phyloP scores from a whole-genome alignment of 2,888 invertebrate species.

The Chrysomela aeneicollis region DNA sequence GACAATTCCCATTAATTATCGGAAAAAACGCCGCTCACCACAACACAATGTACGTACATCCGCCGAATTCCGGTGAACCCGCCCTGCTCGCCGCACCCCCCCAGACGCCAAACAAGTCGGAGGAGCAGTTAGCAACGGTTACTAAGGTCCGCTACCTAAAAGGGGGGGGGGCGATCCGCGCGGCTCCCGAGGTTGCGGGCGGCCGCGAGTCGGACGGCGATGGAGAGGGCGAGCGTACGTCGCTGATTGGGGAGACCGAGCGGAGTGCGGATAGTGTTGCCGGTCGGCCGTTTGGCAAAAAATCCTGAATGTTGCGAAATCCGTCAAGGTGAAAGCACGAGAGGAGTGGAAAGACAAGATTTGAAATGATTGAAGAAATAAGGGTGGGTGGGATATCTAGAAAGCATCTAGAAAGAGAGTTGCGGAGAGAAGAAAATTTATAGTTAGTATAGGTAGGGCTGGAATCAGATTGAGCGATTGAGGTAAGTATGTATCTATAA shows the following conservation, averaged over 20 bases:
- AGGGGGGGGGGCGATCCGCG: conserved; percentile 40
- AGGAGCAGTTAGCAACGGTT: conserved; percentile 51
- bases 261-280: too few species aligned
- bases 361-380: too few species aligned
- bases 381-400: too few species aligned
- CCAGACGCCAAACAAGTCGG: conserved; percentile 5
- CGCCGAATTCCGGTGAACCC: conserved; percentile 28
- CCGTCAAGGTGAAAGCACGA: too few species aligned
- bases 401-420: too few species aligned
- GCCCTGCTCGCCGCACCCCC: conserved; percentile 19
- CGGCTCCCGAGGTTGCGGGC: conserved; percentile 33
- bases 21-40: conserved; percentile 23
- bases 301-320: too few species aligned
- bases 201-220: conserved; percentile 31
- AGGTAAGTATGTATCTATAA: too few species aligned
- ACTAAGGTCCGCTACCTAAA: conserved; percentile 48
- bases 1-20: conserved; percentile 32
- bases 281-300: too few species aligned
- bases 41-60: conserved; percentile 20
- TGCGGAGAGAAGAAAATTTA: too few species aligned
- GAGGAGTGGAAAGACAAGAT: too few species aligned
- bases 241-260: conserved; percentile 23
- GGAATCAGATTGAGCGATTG: too few species aligned
- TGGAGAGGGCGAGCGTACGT: conserved; percentile 19
- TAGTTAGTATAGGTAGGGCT: too few species aligned